Conservation (phyloP, 1,140 invertebrate species). For the Catajapyx aquilonaris region DNA sequence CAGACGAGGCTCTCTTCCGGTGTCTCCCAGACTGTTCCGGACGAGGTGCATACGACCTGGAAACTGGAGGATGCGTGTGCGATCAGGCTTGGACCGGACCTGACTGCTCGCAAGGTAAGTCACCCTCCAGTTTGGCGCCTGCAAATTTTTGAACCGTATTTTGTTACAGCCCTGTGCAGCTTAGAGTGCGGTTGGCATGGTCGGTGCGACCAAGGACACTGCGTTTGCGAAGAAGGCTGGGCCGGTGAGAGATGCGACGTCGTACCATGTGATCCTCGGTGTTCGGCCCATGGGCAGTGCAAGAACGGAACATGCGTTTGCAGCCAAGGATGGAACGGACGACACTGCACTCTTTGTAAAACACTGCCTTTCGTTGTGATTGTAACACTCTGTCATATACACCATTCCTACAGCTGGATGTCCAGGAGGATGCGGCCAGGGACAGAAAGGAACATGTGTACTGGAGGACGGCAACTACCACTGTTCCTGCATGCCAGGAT, state of each 20-base stretch:
- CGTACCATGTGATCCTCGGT: conserved; percentile 69
- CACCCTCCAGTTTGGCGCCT: not conserved
- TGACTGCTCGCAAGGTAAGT: conserved; percentile 70
- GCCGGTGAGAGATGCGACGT: conserved; percentile 76
- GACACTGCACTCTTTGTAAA: conserved; percentile 87
- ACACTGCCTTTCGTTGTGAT: too few relatives aligned
- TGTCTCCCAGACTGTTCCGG: conserved; percentile 77
- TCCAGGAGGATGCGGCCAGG: conserved; percentile 72
- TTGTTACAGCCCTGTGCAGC: conserved; percentile 55
- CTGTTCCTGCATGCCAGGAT: conserved; percentile 74
- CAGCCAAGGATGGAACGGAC: conserved; percentile 90
- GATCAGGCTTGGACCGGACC: conserved; percentile 73
- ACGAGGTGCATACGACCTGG: conserved; percentile 71
- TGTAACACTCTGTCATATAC: not conserved
- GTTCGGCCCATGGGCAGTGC: conserved; percentile 87
- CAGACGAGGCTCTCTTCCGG: conserved; percentile 69
- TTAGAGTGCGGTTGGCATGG: conserved; percentile 80
- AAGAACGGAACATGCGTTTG: conserved; percentile 93
- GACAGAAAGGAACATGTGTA: conserved; percentile 54
- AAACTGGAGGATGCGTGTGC: conserved; percentile 65
- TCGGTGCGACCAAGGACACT: conserved; percentile 68
- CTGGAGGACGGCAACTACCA: conserved; percentile 65
- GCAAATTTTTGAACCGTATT: conserved; percentile 1
- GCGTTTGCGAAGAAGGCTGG: conserved; percentile 75
- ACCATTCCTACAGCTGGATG: conserved; percentile 55